phyloP scores from a whole-genome alignment of 2,113 vertebrate genomes.

The chimpanzee (Pan troglodytes) region NHGRI_mPanTro3-v2.1_pri NC_072402.2:106584001-106584500 shows the following conservation, averaged over 20 bases:
- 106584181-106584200: constrained; percentile 28
- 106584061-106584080: neutral
- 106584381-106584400: neutral
- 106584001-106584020: neutral
- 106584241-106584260: constrained; percentile 52
- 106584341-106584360: neutral
- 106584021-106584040: neutral
- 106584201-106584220: constrained; percentile 39
- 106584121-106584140: neutral
- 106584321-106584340: neutral
- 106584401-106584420: neutral
- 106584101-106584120: constrained; percentile 12
- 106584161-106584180: constrained; percentile 53
- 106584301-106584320: neutral
- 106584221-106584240: constrained; percentile 36
- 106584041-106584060: neutral
- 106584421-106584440: neutral
- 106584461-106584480: neutral
- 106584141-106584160: constrained; percentile 23
- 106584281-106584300: constrained; percentile 19
- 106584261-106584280: constrained; percentile 18
- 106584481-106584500: neutral
- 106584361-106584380: neutral
- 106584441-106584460: neutral
- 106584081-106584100: constrained; percentile 15